Base-by-base conservation (phyloP, 2,888 invertebrate species). In the Dasypolia templi region DNA sequence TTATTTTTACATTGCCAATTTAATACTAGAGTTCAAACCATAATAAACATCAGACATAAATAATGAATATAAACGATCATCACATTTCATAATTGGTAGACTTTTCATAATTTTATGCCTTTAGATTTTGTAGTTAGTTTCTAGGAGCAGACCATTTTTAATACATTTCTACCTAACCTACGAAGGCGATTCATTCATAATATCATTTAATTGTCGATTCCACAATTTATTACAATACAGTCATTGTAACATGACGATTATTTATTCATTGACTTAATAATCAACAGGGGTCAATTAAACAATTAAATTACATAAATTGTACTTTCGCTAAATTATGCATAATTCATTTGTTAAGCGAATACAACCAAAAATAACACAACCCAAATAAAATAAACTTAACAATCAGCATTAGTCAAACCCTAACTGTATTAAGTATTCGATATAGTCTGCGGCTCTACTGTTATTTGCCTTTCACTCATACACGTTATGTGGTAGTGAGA, bases 161-260 rank as follows among this genome's bases (percentile, higher is more conserved):
- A 51, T 79, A 76, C 46, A 49, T 51, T 66, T 72, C 62, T 86
- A 84, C 64, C 79, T 86, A 86, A 75, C 49, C 86, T 85, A 85
- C 72, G 53, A 85, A 85, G 85, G 85, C 85, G 76, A 69, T 78
- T 84, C 67, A 76, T 81, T 71, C 35, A 66, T 85, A 81, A 83
- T 84, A 86, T 83, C 77, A 71, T 75, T 69, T 51, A 64, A 69
- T 72, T 81, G 39, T 74, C 44, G 44, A 70, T 17, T 70, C 26
- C 55, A 72, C 61, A 62, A 55, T 63, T 53, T 59, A 69, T 58
- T 71, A 58, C 29, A 58, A 69, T 42, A 75, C 67, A 63, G 74
- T 66, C 51, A 73, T 64, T 35, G n/a, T 32, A 19, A 26, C 49
- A 62, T 56, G 53, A 59, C 26, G 6, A 58, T 64, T 72, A 49